phyloP scores from a whole-genome alignment of 2,113 vertebrate species.

The Percina caprodes region DNA sequence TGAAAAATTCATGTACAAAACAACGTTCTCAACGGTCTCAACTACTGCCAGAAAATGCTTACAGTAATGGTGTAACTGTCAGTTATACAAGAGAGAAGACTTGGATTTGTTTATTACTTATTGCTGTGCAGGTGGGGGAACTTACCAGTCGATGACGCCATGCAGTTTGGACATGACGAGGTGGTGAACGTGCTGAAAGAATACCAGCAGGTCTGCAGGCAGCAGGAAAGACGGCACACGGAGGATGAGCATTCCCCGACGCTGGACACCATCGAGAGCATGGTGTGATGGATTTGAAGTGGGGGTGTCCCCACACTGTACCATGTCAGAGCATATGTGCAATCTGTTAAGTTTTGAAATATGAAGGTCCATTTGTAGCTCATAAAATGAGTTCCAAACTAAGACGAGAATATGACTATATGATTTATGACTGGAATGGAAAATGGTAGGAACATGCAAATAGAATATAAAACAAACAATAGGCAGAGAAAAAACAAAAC shows the following conservation, averaged over 20 bases:
- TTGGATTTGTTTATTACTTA: too few species aligned
- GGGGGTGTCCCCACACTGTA: background rate
- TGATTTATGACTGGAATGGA: background rate
- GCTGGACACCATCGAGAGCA: slow-evolving; percentile 82
- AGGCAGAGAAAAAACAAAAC: background rate
- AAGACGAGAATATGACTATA: background rate
- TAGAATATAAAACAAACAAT: background rate
- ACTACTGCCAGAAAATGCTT: too few species aligned
- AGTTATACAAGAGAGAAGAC: too few species aligned
- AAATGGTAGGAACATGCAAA: background rate
- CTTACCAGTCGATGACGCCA: slow-evolving; percentile 87
- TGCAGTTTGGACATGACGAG: slow-evolving; percentile 85
- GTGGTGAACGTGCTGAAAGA: slow-evolving; percentile 85
- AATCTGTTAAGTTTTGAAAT: slow-evolving; percentile 13
- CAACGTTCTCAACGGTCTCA: too few species aligned
- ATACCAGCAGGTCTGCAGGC: slow-evolving; percentile 82
- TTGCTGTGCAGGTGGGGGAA: slow-evolving; percentile 87
- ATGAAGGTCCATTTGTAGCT: background rate
- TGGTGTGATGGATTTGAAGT: slow-evolving; percentile 74
- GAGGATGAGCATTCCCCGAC: slow-evolving; percentile 67
- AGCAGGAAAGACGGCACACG: slow-evolving; percentile 27
- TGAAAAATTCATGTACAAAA: too few species aligned
- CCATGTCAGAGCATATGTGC: slow-evolving; percentile 16
- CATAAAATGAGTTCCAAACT: background rate
- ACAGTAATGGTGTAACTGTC: too few species aligned